Evolutionary conservation across 2,113 vertebrate species (phyloP).

Genomic region (Lophotis ruficrista): DNA sequence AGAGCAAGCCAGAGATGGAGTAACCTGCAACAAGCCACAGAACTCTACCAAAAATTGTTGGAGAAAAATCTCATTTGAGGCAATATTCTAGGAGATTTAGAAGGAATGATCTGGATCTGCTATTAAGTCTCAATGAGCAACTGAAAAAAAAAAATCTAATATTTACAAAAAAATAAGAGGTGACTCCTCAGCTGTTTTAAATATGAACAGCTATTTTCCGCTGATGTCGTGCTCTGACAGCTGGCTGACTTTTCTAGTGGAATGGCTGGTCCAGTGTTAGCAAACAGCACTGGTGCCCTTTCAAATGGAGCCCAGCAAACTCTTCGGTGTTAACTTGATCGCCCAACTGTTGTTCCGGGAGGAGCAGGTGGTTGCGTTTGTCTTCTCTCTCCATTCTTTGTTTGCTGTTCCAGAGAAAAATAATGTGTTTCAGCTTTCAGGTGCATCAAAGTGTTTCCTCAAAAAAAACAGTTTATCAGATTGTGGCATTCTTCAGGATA

Average conservation of each 20-base stretch:
- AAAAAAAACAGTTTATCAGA: not conserved
- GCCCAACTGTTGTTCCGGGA: rapidly evolving
- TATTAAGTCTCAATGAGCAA: not conserved
- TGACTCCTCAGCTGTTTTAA: not conserved
- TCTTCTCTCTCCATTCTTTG: not conserved
- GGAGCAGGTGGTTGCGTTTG: not conserved
- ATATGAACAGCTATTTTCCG: not conserved
- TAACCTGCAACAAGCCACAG: not conserved
- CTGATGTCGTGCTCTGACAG: rapidly evolving
- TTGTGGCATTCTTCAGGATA: not conserved
- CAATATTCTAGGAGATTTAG: not conserved
- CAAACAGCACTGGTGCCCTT: not conserved
- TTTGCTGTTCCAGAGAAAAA: not conserved
- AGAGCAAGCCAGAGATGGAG: not conserved
- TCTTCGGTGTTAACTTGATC: not conserved
- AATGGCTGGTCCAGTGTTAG: not conserved
- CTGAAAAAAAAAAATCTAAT: not conserved
- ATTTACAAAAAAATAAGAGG: not conserved
- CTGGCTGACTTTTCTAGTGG: not conserved
- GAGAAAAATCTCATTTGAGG: not conserved
- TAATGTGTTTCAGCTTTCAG: not conserved
- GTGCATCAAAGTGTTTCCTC: not conserved
- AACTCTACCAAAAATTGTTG: not conserved
- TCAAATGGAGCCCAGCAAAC: not conserved
- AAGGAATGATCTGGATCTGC: not conserved